Evolutionary conservation across 2,888 invertebrate genomes (phyloP).

Genomic region (Mayetiola destructor): DNA sequence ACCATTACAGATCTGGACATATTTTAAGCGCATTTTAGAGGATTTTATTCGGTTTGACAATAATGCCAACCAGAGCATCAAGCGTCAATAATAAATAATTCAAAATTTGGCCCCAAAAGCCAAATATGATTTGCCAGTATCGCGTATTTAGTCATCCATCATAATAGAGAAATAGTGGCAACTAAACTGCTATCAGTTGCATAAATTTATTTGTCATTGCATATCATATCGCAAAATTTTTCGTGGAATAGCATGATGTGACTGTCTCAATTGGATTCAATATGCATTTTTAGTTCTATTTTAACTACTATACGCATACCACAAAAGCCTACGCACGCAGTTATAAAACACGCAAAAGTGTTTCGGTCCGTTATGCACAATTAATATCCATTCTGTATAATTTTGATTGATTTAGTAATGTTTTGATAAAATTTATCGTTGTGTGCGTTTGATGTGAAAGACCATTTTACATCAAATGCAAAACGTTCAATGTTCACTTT

Average conservation of each 20-base stretch:
- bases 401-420: slow-evolving; percentile 13
- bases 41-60: background rate
- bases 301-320: no score
- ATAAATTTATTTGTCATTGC: slow-evolving; percentile 11
- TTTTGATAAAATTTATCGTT: slow-evolving; percentile 7
- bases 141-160: slow-evolving; percentile 4
- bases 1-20: no score
- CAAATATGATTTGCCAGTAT: background rate
- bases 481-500: no score
- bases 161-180: slow-evolving; percentile 13
- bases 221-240: no score
- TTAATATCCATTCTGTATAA: slow-evolving; percentile 13
- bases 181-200: slow-evolving; percentile 13
- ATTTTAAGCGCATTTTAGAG: no score
- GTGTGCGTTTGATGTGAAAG: slow-evolving; percentile 3
- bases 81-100: slow-evolving; percentile 13
- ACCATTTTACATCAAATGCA: no score
- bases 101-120: no score
- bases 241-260: background rate
- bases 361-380: slow-evolving; percentile 9
- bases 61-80: slow-evolving; percentile 6
- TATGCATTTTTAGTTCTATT: background rate
- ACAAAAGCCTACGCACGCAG: no score
- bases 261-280: background rate
- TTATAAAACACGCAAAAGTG: background rate